Evolutionary conservation across 2,113 vertebrate species (phyloP).

Genomic region (Motacilla alba): DNA sequence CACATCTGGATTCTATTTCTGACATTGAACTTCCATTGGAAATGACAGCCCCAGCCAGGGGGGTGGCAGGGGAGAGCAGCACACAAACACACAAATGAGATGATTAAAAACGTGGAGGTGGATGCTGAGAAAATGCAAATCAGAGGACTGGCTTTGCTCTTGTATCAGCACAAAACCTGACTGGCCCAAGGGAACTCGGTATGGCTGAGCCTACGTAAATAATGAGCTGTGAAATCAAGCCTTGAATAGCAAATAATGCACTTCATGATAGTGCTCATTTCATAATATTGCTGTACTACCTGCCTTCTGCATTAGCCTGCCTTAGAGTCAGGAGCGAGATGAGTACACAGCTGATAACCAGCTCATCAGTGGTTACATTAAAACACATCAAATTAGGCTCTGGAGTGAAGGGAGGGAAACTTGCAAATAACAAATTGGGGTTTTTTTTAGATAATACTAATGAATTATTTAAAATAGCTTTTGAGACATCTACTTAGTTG

Average conservation of each 20-base stretch:
- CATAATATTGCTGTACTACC: not conserved
- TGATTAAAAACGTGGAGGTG: not conserved
- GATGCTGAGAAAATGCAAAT: not conserved
- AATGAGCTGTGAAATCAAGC: conserved; percentile 7
- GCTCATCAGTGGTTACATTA: not conserved
- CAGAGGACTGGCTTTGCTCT: not conserved
- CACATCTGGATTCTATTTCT: not conserved
- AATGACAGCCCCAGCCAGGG: not conserved
- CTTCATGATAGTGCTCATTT: not conserved
- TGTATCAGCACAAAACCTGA: not conserved
- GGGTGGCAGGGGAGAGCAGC: not conserved
- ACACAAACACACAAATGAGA: not conserved
- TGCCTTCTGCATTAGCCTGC: not conserved
- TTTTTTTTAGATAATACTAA: not conserved
- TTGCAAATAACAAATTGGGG: not conserved
- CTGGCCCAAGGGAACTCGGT: not conserved
- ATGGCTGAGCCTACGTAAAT: not conserved
- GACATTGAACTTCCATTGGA: not conserved
- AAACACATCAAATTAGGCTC: not conserved
- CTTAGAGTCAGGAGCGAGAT: not conserved
- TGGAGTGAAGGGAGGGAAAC: not conserved
- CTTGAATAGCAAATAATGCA: not conserved
- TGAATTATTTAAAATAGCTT: not conserved
- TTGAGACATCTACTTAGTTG: not conserved
- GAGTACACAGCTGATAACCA: not conserved